phyloP scores from a whole-genome alignment of 1,140 invertebrate species.

The Dinoponera quadriceps region DNA sequence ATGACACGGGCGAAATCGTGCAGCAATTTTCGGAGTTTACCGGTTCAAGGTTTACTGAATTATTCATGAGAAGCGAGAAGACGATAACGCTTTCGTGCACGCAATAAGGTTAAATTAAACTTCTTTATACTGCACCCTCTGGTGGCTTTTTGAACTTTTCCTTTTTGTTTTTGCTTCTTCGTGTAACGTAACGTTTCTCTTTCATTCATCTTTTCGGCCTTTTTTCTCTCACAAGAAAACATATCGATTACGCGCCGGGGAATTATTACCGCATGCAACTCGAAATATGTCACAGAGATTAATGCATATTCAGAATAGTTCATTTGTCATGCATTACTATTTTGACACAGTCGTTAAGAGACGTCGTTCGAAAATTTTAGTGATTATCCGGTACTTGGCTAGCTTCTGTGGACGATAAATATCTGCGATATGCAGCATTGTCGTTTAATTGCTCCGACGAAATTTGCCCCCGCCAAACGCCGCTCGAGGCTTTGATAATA shows the following conservation, averaged over 20 bases:
- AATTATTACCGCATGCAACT: not conserved
- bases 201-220: not conserved
- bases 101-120: slow-evolving; percentile 67
- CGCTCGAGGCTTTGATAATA: slow-evolving; percentile 4
- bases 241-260: not conserved
- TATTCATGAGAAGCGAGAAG: slow-evolving; percentile 59
- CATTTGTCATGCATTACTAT: slow-evolving; percentile 28
- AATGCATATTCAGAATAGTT: slow-evolving; percentile 16
- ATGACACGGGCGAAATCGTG: not conserved
- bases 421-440: slow-evolving; percentile 12
- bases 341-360: slow-evolving; percentile 5
- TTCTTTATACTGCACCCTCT: slow-evolving; percentile 62
- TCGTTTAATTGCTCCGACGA: slow-evolving; percentile 5
- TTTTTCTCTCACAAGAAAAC: slow-evolving; percentile 39
- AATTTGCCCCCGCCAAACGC: not conserved
- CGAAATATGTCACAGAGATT: slow-evolving; percentile 24
- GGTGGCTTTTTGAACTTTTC: slow-evolving; percentile 28
- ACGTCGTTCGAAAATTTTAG: not conserved
- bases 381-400: not conserved
- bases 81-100: slow-evolving; percentile 51
- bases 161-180: not conserved
- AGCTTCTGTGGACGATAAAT: slow-evolving; percentile 14
- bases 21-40: slow-evolving; percentile 34
- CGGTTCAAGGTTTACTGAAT: slow-evolving; percentile 57
- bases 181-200: not conserved